Evolutionary conservation across 2,888 invertebrate genomes (phyloP).

Genomic region (Cephalotes varians): DNA sequence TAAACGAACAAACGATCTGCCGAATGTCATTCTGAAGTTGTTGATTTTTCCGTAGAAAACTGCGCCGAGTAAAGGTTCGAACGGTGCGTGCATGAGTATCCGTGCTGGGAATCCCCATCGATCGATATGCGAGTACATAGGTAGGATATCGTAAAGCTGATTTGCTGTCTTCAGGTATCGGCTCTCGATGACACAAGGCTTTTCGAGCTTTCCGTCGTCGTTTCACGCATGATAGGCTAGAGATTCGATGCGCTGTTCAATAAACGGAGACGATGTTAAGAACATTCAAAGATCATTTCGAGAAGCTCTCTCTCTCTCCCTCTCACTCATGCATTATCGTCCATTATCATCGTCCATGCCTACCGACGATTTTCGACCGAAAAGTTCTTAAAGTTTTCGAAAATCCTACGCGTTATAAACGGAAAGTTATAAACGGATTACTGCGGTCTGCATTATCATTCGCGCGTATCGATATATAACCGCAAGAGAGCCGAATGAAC

Average conservation of each 20-base stretch:
- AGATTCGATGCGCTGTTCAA: constrained; percentile 17
- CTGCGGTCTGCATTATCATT: constrained; percentile 56
- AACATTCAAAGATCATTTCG: constrained; percentile 7
- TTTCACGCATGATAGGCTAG: constrained; percentile 42
- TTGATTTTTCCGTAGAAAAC: constrained; percentile 3
- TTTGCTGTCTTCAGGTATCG: constrained; percentile 49
- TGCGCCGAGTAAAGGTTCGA: not conserved
- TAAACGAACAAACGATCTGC: not conserved
- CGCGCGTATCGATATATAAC: constrained; percentile 60
- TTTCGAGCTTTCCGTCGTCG: constrained; percentile 38
- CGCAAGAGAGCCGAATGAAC: not conserved
- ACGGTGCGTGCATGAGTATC: constrained; percentile 15
- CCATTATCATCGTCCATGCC: not conserved
- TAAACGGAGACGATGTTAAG: constrained; percentile 12
- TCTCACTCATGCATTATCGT: not conserved
- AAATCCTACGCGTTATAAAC: too few relatives aligned
- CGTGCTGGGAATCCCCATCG: constrained; percentile 33
- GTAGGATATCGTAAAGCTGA: constrained; percentile 46
- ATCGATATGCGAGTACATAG: constrained; percentile 38
- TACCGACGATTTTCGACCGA: not conserved
- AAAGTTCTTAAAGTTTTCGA: not conserved
- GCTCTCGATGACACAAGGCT: constrained; percentile 45
- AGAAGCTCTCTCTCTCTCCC: not conserved
- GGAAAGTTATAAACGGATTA: constrained; percentile 21
- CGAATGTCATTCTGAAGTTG: constrained; percentile 5